Percentiles rank a stretch among this genome's conserved stretches.
These are phyloP conservation scores for Brachirus orientalis DNA, from an alignment of 2,113 vertebrate genomes.

Conservation along the genomic window DNA sequence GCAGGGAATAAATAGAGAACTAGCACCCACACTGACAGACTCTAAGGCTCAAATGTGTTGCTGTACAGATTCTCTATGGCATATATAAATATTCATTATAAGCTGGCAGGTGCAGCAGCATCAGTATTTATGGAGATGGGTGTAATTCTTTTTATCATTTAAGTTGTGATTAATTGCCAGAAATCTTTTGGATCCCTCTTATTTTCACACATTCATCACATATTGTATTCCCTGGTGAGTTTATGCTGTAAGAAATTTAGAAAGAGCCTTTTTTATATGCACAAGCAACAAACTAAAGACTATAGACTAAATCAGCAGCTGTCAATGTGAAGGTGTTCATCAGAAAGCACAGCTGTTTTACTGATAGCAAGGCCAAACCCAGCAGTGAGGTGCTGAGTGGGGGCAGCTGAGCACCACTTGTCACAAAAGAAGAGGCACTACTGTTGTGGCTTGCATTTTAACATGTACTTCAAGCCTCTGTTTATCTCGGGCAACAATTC, in stretches of 20 bases:
- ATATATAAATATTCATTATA: background rate
- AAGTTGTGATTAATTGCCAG: background rate
- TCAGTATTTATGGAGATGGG: background rate
- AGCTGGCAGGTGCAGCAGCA: background rate
- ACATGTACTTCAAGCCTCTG: background rate
- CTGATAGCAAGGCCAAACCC: too few species aligned
- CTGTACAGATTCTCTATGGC: background rate
- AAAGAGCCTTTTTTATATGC: too few species aligned
- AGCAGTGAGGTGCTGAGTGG: too few species aligned
- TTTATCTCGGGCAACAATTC: background rate
- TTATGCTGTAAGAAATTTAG: too few species aligned
- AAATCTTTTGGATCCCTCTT: background rate
- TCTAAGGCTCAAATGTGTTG: conserved; percentile 1
- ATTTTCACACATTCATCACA: background rate
- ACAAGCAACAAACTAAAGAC: too few species aligned
- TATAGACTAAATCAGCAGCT: too few species aligned
- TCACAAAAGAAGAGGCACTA: background rate
- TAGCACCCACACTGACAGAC: background rate
- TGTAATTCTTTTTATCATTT: background rate
- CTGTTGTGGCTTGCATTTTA: background rate
- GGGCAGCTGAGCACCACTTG: background rate
- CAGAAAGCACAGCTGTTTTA: too few species aligned
- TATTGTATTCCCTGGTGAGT: too few species aligned
- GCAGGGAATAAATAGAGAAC: conserved; percentile 23
- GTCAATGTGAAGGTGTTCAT: too few species aligned